These are phyloP conservation scores for Centropristis striata DNA, from an alignment of 2,113 vertebrate genomes.

Conservation along the genomic window DNA sequence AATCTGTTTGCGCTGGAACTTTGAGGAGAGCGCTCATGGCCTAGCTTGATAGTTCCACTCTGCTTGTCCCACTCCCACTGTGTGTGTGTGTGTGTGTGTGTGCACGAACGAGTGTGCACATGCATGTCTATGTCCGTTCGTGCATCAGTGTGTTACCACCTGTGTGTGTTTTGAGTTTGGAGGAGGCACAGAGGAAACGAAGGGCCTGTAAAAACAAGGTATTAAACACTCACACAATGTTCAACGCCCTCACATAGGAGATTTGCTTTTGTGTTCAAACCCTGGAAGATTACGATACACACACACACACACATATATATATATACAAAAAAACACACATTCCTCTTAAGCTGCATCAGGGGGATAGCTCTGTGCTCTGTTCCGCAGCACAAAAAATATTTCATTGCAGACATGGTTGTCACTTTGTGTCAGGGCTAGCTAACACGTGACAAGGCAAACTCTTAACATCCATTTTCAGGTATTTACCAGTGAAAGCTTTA, in stretches of 20 bases:
- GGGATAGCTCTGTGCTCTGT: slow-evolving; percentile 12
- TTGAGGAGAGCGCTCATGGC: slow-evolving; percentile 58
- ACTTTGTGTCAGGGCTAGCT: slow-evolving; percentile 21
- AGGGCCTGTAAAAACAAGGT: slow-evolving; percentile 26
- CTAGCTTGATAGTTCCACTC: slow-evolving; percentile 74
- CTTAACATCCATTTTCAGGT: slow-evolving; percentile 11
- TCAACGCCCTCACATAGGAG: slow-evolving; percentile 27
- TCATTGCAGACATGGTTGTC: slow-evolving; percentile 43
- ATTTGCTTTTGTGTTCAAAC: slow-evolving; percentile 41
- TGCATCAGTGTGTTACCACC: not conserved
- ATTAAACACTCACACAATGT: slow-evolving; percentile 42
- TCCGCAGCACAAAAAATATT: slow-evolving; percentile 21
- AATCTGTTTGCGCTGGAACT: slow-evolving; percentile 68
- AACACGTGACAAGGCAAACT: not conserved
- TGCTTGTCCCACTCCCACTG: slow-evolving; percentile 37
- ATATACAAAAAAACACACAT: not conserved
- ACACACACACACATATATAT: no score
- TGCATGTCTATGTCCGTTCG: not conserved
- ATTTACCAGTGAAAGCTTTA: not conserved
- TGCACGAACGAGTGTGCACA: not conserved
- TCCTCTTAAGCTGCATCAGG: slow-evolving; percentile 11
- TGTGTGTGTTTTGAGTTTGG: slow-evolving; percentile 25
- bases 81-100: not conserved
- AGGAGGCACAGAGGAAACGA: not conserved
- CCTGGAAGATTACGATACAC: slow-evolving; percentile 13